A percentile compares a stretch with the other conserved stretches of the same genome.
phyloP scores from a whole-genome alignment of 2,888 invertebrate genomes.

The Melanostoma scalare region DNA sequence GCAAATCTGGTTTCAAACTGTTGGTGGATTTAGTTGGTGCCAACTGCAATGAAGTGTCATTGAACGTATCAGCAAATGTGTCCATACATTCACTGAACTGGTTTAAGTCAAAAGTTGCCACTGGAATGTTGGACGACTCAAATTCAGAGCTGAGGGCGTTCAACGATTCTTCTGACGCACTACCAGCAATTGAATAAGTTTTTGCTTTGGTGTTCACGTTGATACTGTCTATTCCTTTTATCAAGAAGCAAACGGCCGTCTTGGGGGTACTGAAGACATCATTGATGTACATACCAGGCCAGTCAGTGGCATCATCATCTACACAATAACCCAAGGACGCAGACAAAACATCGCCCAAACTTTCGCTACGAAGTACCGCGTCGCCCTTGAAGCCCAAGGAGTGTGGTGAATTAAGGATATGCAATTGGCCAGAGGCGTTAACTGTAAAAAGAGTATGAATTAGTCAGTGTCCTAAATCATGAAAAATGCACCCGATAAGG shows the following conservation, averaged over 20 bases:
- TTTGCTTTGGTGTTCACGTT: constrained; percentile 76
- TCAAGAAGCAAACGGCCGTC: constrained; percentile 86
- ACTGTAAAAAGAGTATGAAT: constrained; percentile 73
- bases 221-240: constrained; percentile 86
- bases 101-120: constrained; percentile 86
- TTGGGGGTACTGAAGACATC: constrained; percentile 90
- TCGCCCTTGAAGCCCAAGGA: constrained; percentile 87
- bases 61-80: constrained; percentile 76
- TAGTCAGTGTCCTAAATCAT: neutral
- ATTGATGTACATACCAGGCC: constrained; percentile 87
- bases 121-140: constrained; percentile 84
- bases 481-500: constrained; percentile 23
- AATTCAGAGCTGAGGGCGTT: constrained; percentile 85
- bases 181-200: constrained; percentile 77
- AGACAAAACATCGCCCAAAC: constrained; percentile 87
- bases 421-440: constrained; percentile 84
- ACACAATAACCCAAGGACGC: constrained; percentile 88
- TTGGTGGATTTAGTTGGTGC: constrained; percentile 75
- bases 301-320: constrained; percentile 87
- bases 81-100: constrained; percentile 84
- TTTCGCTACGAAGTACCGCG: constrained; percentile 84
- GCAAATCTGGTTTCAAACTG: constrained; percentile 77
- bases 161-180: constrained; percentile 76
- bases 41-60: constrained; percentile 74
- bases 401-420: constrained; percentile 86